phyloP scores from a whole-genome alignment of 2,888 invertebrate genomes.

The Parochlus steinenii region DNA sequence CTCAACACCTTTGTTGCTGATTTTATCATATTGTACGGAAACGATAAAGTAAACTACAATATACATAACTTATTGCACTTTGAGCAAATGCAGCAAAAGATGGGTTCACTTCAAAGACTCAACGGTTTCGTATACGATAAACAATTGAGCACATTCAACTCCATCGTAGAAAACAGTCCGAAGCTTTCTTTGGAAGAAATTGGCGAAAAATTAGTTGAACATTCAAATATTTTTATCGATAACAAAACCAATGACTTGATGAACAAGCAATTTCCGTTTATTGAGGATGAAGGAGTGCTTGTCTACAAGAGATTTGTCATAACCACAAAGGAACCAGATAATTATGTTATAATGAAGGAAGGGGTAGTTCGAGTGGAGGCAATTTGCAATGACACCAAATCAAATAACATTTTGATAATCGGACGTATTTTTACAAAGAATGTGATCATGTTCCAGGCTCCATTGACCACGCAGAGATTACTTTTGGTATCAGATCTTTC shows the following conservation, averaged over 20 bases:
- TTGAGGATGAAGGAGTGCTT: slow-evolving; percentile 7
- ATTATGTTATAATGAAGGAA: slow-evolving; percentile 11
- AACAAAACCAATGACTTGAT: slow-evolving; percentile 12
- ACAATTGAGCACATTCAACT: slow-evolving; percentile 11
- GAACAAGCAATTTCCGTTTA: slow-evolving; percentile 10
- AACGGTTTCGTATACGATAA: slow-evolving; percentile 13
- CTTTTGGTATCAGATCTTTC: slow-evolving; percentile 6
- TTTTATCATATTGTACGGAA: slow-evolving; percentile 14
- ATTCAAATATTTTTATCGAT: slow-evolving; percentile 9
- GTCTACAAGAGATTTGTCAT: slow-evolving; percentile 9
- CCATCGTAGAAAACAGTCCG: not conserved
- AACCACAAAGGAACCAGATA: slow-evolving; percentile 8
- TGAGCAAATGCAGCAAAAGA: slow-evolving; percentile 12
- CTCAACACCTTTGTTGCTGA: slow-evolving; percentile 13
- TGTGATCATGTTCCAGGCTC: slow-evolving; percentile 13
- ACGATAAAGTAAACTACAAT: slow-evolving; percentile 14
- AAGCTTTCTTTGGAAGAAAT: slow-evolving; percentile 11
- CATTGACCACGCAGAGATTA: slow-evolving; percentile 12
- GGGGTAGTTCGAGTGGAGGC: slow-evolving; percentile 11
- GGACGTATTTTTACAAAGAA: slow-evolving; percentile 8
- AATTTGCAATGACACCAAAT: slow-evolving; percentile 5
- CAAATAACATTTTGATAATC: slow-evolving; percentile 8
- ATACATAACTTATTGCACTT: slow-evolving; percentile 15
- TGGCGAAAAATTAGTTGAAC: slow-evolving; percentile 10
- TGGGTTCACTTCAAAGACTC: slow-evolving; percentile 11